Base-by-base conservation (phyloP, 2,113 vertebrate genomes). In the Ptilonorhynchus violaceus region DNA sequence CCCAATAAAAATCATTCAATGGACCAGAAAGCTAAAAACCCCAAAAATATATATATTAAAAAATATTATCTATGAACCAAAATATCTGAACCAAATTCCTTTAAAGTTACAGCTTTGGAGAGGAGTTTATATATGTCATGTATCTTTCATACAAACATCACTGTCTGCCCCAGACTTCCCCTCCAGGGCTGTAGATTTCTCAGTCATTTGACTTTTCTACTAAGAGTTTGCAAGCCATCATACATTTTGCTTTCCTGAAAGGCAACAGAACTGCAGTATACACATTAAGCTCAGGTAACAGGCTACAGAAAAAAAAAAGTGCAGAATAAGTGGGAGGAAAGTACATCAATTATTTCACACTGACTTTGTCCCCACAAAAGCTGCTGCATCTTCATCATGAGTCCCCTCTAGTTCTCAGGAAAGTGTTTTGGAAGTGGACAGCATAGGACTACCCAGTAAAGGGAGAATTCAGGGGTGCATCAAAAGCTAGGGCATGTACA, bases 241-340 rank as follows among this genome's bases (percentile, higher is more conserved):
- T 11, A 31, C 6, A 33, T 28, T 62, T 64, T 44, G 16, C 4
- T 41, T 44, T 53, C 83, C 13, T 41, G 16, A 70, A 22, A 58
- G 37, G 41, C 0, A 1, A n/a, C 30, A 77, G 5, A 63, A 81
- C 17, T 2, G 1, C n/a, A 59, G 17, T 5, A 30, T 2, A 35
- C 1, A 1, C 9, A 66, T 44, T n/a, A 62, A 49, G 8, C 11
- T 84, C 50, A 17, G 5, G 20, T 24, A 73, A 72, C 4, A 76
- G 58, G 11, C 35, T 64, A 59, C 25, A 68, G 16, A 2, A 21
- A 30, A 20, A 19, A 19, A 27, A 23, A 53, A 10, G 6, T 8
- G 4, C 21, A 39, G 17, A 21, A 5, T 30, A 76, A 86, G 39
- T 21, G 4, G 27, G 23, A 80, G 17, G 10, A 79, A 49, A 6